A percentile compares a stretch with the other conserved stretches of the same genome.
Evolutionary conservation across 2,113 vertebrate species (phyloP).

Genomic region (Sinocyclocheilus maitianheensis): DNA sequence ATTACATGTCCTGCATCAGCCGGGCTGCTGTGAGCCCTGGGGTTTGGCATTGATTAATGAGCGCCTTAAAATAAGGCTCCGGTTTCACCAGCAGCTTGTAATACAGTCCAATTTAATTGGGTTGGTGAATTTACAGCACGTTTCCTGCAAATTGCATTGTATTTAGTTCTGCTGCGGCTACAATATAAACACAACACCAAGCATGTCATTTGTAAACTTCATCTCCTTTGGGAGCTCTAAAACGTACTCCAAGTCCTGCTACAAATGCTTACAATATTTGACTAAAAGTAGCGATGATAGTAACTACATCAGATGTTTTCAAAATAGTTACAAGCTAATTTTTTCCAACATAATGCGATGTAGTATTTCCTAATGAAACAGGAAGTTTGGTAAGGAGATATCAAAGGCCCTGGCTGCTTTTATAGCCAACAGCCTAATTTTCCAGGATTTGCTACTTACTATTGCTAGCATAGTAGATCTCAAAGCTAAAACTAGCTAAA

Average conservation of each 20-base stretch:
- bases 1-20: constrained; percentile 32
- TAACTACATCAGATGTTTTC: neutral
- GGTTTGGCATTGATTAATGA: constrained; percentile 49
- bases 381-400: neutral
- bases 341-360: neutral
- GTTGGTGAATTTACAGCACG: constrained; percentile 37
- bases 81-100: constrained; percentile 28
- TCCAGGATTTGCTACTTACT: too few relatives aligned
- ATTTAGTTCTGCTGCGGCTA: constrained; percentile 22
- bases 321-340: neutral
- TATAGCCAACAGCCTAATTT: too few relatives aligned
- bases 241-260: neutral
- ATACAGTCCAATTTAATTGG: constrained; percentile 32
- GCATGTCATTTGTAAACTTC: constrained; percentile 16
- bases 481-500: too few relatives aligned
- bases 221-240: neutral
- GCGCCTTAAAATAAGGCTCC: constrained; percentile 26
- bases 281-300: neutral
- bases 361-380: neutral
- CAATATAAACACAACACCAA: neutral
- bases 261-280: neutral
- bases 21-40: neutral
- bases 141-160: constrained; percentile 17
- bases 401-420: neutral
- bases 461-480: too few relatives aligned